Evolutionary conservation across 2,797 vertebrate species (phyloP).

Genomic region (Alfaro cultratus): DNA sequence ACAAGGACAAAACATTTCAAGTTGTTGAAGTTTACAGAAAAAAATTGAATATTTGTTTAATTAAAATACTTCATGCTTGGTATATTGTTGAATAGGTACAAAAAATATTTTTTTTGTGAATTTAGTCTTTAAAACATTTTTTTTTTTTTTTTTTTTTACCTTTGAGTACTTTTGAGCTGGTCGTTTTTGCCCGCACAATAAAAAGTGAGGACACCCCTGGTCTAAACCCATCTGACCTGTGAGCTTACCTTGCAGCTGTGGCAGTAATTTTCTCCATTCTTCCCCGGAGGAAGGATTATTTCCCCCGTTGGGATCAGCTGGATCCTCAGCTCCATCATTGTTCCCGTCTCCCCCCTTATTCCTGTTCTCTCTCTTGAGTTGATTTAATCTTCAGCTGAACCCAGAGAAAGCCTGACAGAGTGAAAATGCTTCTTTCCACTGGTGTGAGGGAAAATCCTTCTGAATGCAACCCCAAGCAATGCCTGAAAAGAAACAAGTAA

Average conservation of each 20-base stretch:
- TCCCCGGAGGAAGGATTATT: constrained; percentile 82
- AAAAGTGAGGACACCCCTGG: too few relatives aligned
- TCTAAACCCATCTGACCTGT: neutral
- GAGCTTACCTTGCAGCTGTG: constrained; percentile 80
- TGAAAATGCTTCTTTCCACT: constrained; percentile 9
- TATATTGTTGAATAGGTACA: too few relatives aligned
- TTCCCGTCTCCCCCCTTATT: constrained; percentile 13
- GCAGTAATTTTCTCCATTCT: constrained; percentile 82
- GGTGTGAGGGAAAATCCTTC: constrained; percentile 22
- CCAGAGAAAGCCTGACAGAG: constrained; percentile 7
- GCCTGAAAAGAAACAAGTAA: constrained; percentile 8
- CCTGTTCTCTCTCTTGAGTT: neutral
- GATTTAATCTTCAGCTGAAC: constrained; percentile 6
- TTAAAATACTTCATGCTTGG: too few relatives aligned
- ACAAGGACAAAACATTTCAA: too few relatives aligned
- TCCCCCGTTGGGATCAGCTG: constrained; percentile 84
- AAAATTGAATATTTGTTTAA: too few relatives aligned
- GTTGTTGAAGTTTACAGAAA: too few relatives aligned
- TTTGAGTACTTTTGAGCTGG: too few relatives aligned
- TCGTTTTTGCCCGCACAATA: too few relatives aligned
- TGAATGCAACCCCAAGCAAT: constrained; percentile 8
- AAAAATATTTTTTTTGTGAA: too few relatives aligned
- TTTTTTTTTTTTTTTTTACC: too few relatives aligned
- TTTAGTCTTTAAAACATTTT: too few relatives aligned
- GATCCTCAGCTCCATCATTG: constrained; percentile 84